These are phyloP conservation scores for Drosophila mettleri DNA, from an alignment of 2,888 invertebrate genomes.

Conservation along the genomic window DNA sequence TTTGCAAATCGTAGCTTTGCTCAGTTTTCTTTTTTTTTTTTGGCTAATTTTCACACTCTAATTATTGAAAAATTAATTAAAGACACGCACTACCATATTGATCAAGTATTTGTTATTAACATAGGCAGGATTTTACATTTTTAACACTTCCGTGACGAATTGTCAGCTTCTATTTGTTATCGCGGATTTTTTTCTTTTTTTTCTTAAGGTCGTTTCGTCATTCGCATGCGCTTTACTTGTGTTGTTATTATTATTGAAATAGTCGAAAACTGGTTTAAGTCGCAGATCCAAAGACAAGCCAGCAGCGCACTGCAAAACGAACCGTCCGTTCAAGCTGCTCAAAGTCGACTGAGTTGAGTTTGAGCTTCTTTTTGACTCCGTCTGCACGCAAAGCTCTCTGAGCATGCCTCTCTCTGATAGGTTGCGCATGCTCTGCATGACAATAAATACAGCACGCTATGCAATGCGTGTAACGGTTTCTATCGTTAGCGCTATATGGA, in stretches of 20 bases:
- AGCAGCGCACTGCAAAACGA: constrained; percentile 20
- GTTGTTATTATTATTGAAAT: constrained; percentile 51
- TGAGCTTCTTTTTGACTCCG: constrained; percentile 27
- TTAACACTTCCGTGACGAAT: constrained; percentile 19
- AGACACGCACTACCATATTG: constrained; percentile 13
- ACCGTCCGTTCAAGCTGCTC: constrained; percentile 48
- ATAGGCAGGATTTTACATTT: constrained; percentile 12
- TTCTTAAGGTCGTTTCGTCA: constrained; percentile 73
- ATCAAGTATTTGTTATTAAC: background rate
- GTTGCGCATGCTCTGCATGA: constrained; percentile 57
- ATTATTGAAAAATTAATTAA: constrained; percentile 16
- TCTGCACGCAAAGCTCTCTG: constrained; percentile 36
- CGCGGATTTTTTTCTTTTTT: constrained; percentile 25
- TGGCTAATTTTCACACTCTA: constrained; percentile 11
- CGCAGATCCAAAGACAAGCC: constrained; percentile 42
- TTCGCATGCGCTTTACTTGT: constrained; percentile 56
- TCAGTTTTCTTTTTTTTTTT: constrained; percentile 9
- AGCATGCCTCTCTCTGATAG: constrained; percentile 16
- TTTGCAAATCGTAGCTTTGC: constrained; percentile 16
- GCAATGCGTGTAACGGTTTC: constrained; percentile 47
- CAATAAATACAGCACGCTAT: constrained; percentile 21
- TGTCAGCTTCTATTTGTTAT: constrained; percentile 19
- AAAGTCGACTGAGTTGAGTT: constrained; percentile 57
- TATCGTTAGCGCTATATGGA: constrained; percentile 11
- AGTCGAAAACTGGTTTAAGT: constrained; percentile 66